phyloP scores from a whole-genome alignment of 1,140 invertebrate species.

The Aphelinus certus region DNA sequence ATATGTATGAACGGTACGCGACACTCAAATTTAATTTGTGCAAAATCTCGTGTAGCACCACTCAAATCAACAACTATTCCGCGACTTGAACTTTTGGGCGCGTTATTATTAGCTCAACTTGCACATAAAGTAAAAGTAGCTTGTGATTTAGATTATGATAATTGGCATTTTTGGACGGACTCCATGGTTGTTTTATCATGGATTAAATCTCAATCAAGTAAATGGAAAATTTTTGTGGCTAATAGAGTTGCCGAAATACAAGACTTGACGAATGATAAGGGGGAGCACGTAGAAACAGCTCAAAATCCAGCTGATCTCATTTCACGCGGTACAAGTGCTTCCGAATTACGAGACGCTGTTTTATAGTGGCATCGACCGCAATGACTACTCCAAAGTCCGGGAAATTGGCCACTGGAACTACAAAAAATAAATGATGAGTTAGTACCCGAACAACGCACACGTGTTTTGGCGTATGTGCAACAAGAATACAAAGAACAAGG shows the following conservation, averaged over 20 bases:
- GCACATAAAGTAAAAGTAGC: not conserved
- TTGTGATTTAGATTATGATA: not conserved
- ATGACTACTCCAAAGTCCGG: too few relatives aligned
- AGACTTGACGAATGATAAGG: slow-evolving; percentile 43
- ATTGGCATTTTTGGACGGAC: slow-evolving; percentile 11
- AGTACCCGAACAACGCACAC: too few relatives aligned
- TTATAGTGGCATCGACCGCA: not conserved
- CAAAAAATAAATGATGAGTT: too few relatives aligned
- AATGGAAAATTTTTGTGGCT: slow-evolving; percentile 55
- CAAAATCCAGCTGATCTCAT: slow-evolving; percentile 61
- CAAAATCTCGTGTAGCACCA: slow-evolving; percentile 27
- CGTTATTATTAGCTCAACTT: slow-evolving; percentile 9
- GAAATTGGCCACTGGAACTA: too few relatives aligned
- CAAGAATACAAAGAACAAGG: too few relatives aligned
- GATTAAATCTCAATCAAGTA: slow-evolving; percentile 43
- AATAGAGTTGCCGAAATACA: slow-evolving; percentile 59
- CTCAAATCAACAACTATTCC: slow-evolving; percentile 1
- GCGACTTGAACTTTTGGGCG: slow-evolving; percentile 3
- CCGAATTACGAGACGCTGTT: not conserved
- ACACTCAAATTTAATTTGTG: not conserved
- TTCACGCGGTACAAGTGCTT: slow-evolving; percentile 46
- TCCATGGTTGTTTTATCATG: slow-evolving; percentile 39
- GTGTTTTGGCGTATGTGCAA: too few relatives aligned
- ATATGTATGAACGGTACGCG: not conserved
- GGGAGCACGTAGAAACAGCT: slow-evolving; percentile 52